A percentile compares a stretch with the other conserved stretches of the same genome.
phyloP scores from a whole-genome alignment of 2,797 vertebrate species.

The Numenius phaeopus region DNA sequence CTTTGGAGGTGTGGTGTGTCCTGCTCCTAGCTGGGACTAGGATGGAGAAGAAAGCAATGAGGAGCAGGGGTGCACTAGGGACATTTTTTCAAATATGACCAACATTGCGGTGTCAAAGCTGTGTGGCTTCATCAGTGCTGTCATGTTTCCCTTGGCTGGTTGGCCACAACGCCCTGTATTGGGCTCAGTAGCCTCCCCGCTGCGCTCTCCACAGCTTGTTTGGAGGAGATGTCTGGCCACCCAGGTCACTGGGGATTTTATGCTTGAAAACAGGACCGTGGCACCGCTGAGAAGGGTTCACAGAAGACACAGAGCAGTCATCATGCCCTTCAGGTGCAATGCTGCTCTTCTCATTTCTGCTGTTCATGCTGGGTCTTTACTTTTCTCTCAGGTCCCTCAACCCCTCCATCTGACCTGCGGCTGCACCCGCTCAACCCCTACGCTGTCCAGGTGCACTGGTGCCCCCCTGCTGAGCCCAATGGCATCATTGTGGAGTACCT shows the following conservation, averaged over 20 bases:
- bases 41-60: not conserved
- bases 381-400: conserved; percentile 86
- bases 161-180: not conserved
- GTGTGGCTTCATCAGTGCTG: not conserved
- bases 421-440: conserved; percentile 89
- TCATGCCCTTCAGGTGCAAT: not conserved
- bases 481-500: conserved; percentile 91
- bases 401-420: conserved; percentile 91
- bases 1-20: not conserved
- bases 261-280: not conserved
- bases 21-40: not conserved
- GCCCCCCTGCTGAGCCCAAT: conserved; percentile 92
- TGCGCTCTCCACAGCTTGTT: not conserved
- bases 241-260: not conserved
- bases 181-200: not conserved
- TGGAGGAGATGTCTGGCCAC: not conserved
- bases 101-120: not conserved
- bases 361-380: not conserved
- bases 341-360: not conserved
- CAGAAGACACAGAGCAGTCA: not conserved
- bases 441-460: conserved; percentile 93
- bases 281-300: not conserved
- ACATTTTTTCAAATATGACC: not conserved
- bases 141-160: not conserved
- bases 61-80: not conserved